phyloP scores from a whole-genome alignment of 2,888 invertebrate genomes.

The Leptinotarsa haldemani region DNA sequence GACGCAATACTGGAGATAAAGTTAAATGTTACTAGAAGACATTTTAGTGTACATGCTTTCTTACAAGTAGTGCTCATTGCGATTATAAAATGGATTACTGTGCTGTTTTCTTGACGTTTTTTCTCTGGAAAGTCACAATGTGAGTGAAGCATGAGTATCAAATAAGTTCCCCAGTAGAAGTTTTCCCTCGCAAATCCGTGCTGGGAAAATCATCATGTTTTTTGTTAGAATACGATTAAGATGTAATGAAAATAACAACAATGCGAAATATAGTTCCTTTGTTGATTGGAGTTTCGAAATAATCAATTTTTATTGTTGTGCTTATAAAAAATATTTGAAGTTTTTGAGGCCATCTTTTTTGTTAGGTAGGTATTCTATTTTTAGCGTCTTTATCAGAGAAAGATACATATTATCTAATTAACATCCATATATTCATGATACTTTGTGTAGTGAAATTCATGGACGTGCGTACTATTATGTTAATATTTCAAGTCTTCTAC shows the following conservation, averaged over 20 bases:
- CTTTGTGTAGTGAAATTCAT: constrained; percentile 7
- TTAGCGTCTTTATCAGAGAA: constrained; percentile 29
- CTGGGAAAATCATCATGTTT: not conserved
- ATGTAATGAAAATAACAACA: not conserved
- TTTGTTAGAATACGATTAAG: not conserved
- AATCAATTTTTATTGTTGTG: not conserved
- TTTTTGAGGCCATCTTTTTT: not conserved
- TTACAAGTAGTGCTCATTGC: constrained; percentile 50
- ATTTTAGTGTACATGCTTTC: constrained; percentile 54
- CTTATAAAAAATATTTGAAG: not conserved
- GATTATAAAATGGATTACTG: constrained; percentile 53
- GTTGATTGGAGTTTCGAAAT: not conserved
- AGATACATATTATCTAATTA: constrained; percentile 11
- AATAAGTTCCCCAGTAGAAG: not conserved
- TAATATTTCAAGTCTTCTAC: too few relatives aligned
- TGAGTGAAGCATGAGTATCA: constrained; percentile 40
- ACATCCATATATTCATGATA: not conserved
- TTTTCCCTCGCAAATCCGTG: not conserved
- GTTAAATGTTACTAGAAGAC: constrained; percentile 56
- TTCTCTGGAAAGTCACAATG: constrained; percentile 44
- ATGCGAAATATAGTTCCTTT: not conserved
- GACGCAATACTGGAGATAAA: constrained; percentile 57
- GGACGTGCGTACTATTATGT: not conserved
- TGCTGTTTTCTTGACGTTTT: constrained; percentile 48
- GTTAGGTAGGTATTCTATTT: constrained; percentile 23